These are phyloP conservation scores for Agrochola lychnidis DNA, from an alignment of 2,888 invertebrate species.

Conservation along the genomic window DNA sequence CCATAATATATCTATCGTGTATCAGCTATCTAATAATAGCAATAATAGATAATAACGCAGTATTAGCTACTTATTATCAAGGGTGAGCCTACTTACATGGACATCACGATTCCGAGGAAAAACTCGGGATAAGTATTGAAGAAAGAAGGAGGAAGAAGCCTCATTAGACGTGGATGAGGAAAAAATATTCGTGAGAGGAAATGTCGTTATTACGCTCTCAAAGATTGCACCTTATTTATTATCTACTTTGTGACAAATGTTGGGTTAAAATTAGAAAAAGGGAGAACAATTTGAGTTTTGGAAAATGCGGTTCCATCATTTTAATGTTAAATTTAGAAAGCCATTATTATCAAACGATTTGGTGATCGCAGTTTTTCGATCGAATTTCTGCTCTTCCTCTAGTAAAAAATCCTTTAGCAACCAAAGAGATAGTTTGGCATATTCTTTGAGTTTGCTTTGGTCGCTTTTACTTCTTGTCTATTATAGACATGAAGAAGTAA, in stretches of 20 bases:
- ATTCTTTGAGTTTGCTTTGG: too few relatives aligned
- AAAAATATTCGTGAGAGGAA: conserved; percentile 72
- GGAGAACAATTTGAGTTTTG: not conserved
- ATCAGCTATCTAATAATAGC: conserved; percentile 52
- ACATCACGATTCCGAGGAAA: conserved; percentile 74
- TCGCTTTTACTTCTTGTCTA: too few relatives aligned
- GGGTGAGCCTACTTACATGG: conserved; percentile 68
- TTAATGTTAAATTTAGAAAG: not conserved
- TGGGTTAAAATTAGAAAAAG: conserved; percentile 17
- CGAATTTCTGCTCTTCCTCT: too few relatives aligned
- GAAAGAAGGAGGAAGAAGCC: conserved; percentile 66
- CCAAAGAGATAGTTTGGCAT: not conserved
- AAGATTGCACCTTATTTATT: conserved; percentile 63
- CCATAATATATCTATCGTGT: conserved; percentile 26
- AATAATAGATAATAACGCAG: conserved; percentile 68
- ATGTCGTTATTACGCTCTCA: conserved; percentile 65
- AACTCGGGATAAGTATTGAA: conserved; percentile 72
- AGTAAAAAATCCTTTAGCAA: not conserved
- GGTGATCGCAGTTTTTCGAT: not conserved
- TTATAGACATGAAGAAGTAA: too few relatives aligned
- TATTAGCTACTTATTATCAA: conserved; percentile 71
- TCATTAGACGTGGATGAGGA: conserved; percentile 75
- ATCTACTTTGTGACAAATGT: conserved; percentile 53
- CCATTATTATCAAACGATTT: not conserved
- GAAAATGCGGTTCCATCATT: not conserved